Base-by-base conservation (phyloP, 2,113 vertebrate species). In the Antigone vipio region DNA sequence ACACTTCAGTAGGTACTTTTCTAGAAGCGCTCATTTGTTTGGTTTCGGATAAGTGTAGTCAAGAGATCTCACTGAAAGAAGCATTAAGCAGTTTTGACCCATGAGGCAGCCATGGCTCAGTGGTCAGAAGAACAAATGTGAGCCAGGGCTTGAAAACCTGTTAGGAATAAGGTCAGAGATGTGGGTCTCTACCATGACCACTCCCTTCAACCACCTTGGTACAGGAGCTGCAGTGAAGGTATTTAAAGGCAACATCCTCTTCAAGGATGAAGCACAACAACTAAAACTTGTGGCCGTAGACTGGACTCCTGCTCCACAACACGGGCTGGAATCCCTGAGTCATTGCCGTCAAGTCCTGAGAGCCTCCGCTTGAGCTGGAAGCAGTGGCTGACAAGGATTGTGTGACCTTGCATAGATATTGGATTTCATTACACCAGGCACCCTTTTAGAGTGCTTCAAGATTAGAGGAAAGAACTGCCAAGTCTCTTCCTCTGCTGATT, bases 321-420 rank as follows among this genome's bases (percentile, higher is more conserved):
- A 66, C 2, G 1, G 73, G 27, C 68, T 50, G 62, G 74, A 97
- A 97, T 82, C 87, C 94, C 94, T 94, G 94, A 96, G 95, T 97
- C 95, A 96, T 4, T 68, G 74, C 94, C 77, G 92, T n/a, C 55
- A 45, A 63, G 60, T 63, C 58, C 50, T 18, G 30, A 52, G 29
- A 50, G 80, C 53, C 74, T 88, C 45, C 14, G 81, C 92, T 12
- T 18, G 35, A 85, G 87, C 81, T 96, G 93, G 74, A 87, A 89
- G 91, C 84, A 56, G 69, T 32, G 56, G 56, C 77, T 88, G 93
- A 76, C 93, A 94, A 93, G 95, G 96, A 85, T 88, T 85, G 71
- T 16, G 8, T 92, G 96, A 96, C 94, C 95, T 97, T 96, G 96
- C 87, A 85, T 8, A 88, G 66, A 29, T 96, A 95, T 79, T 85